Percentiles rank a stretch among this genome's conserved stretches.
These are phyloP conservation scores for Acanthornis magna DNA, from an alignment of 2,797 vertebrate genomes.

Conservation along the genomic window DNA sequence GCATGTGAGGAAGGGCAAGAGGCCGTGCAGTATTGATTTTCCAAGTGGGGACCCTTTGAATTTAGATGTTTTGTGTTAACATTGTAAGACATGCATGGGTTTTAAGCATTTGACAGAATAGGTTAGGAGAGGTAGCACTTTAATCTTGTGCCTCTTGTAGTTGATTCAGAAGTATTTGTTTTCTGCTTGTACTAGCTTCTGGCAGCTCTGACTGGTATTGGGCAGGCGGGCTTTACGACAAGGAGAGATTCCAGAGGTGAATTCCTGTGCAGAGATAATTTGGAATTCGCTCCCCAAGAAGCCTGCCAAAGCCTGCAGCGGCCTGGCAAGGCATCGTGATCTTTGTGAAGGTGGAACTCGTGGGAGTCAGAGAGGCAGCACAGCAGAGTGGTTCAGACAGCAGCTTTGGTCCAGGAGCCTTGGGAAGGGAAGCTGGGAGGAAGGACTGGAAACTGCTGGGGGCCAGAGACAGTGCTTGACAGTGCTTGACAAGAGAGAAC, in stretches of 20 bases:
- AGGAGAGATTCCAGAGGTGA: not conserved
- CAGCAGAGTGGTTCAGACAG: not conserved
- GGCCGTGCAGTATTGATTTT: not conserved
- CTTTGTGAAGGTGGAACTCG: not conserved
- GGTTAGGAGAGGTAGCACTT: not conserved
- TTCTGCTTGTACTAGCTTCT: not conserved
- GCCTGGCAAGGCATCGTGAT: accelerated
- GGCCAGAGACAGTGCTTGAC: not conserved
- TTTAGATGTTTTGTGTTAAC: not conserved
- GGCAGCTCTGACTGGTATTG: not conserved
- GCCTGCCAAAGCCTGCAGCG: not conserved
- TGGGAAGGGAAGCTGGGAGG: not conserved
- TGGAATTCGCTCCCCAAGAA: not conserved
- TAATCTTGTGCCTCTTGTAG: not conserved
- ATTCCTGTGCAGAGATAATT: not conserved
- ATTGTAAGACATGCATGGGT: accelerated
- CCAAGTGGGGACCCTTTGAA: not conserved
- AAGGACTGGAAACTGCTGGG: not conserved
- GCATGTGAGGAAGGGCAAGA: not conserved
- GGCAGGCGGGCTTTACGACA: accelerated
- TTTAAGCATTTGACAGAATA: not conserved
- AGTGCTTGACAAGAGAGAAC: not conserved
- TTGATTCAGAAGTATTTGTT: not conserved
- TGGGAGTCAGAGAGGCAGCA: not conserved
- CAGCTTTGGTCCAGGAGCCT: not conserved